Percentiles rank a stretch among this genome's conserved stretches.
These are phyloP conservation scores for Palythoa grandis DNA, from an alignment of 92 coral and sea anemone species.

Conservation along the genomic window DNA sequence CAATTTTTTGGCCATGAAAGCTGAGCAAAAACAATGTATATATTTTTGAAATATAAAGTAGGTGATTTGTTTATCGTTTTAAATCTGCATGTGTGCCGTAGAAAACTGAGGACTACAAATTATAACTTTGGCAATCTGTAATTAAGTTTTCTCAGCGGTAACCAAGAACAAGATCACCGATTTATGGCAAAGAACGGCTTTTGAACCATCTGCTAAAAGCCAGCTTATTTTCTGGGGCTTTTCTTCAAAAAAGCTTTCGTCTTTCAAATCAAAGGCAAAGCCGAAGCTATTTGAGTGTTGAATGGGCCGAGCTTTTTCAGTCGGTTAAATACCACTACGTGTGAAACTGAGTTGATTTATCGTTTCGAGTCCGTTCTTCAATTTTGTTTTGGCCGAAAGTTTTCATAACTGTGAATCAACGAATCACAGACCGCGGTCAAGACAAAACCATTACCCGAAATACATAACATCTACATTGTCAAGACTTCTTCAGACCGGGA, in stretches of 20 bases:
- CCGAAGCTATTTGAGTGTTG: background rate
- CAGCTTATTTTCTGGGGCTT: background rate
- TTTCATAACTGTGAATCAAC: slow-evolving; percentile 10
- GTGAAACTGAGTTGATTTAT: slow-evolving; percentile 8
- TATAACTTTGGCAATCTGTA: slow-evolving; percentile 45
- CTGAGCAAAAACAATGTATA: slow-evolving; percentile 30
- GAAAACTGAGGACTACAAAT: slow-evolving; percentile 25
- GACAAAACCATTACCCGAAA: slow-evolving; percentile 10
- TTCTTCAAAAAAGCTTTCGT: background rate
- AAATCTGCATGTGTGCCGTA: slow-evolving; percentile 42
- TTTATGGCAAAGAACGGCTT: background rate
- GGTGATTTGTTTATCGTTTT: slow-evolving; percentile 14
- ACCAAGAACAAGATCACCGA: slow-evolving; percentile 32
- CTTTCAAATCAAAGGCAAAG: background rate
- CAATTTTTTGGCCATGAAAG: slow-evolving; percentile 23
- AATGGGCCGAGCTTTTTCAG: background rate
- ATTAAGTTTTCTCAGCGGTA: slow-evolving; percentile 52
- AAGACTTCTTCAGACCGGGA: background rate
- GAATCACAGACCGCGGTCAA: slow-evolving; percentile 21
- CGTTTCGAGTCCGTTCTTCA: background rate
- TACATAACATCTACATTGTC: slow-evolving; percentile 25
- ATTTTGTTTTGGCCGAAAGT: slow-evolving; percentile 14
- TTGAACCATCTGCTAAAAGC: slow-evolving; percentile 6
- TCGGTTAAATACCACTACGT: background rate
- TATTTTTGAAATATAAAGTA: slow-evolving; percentile 36